Percentiles rank a stretch among this genome's conserved stretches.
Evolutionary conservation across 2,888 invertebrate species (phyloP).

Genomic region (Clunio marinus): DNA sequence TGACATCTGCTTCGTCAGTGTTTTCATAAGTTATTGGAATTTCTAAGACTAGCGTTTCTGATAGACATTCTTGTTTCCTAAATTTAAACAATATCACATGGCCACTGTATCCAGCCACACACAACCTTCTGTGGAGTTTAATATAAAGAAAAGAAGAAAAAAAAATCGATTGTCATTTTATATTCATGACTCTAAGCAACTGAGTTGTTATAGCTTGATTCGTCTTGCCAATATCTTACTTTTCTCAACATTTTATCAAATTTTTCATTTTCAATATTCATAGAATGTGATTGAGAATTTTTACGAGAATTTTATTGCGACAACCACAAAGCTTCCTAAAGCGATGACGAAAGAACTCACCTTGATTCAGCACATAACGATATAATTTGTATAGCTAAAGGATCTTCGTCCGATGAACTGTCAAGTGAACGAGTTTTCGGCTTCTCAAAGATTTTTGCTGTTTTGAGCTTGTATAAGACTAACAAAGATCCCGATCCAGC

Average conservation of each 20-base stretch:
- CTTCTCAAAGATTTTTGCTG: constrained; percentile 68
- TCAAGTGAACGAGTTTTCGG: constrained; percentile 62
- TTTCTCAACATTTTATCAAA: neutral
- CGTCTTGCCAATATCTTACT: too few species aligned
- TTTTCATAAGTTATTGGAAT: constrained; percentile 81
- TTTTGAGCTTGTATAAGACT: constrained; percentile 96
- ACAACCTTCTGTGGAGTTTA: constrained; percentile 63
- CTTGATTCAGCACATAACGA: constrained; percentile 92
- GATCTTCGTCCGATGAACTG: constrained; percentile 68
- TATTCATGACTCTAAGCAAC: too few species aligned
- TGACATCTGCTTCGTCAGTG: constrained; percentile 72
- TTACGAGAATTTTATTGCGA: too few species aligned
- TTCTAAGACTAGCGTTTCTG: constrained; percentile 80
- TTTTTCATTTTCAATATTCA: too few species aligned
- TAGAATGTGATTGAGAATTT: too few species aligned
- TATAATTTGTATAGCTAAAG: constrained; percentile 84
- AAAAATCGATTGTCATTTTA: too few species aligned
- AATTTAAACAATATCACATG: constrained; percentile 96
- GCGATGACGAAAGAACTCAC: constrained; percentile 42
- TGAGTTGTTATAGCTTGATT: too few species aligned
- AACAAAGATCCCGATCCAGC: constrained; percentile 93
- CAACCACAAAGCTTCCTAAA: too few species aligned
- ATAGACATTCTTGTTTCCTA: constrained; percentile 81
- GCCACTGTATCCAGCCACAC: constrained; percentile 85
- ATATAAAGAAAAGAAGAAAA: too few species aligned